Conservation (phyloP, 2,888 invertebrate species). For the Gibbula magus region DNA sequence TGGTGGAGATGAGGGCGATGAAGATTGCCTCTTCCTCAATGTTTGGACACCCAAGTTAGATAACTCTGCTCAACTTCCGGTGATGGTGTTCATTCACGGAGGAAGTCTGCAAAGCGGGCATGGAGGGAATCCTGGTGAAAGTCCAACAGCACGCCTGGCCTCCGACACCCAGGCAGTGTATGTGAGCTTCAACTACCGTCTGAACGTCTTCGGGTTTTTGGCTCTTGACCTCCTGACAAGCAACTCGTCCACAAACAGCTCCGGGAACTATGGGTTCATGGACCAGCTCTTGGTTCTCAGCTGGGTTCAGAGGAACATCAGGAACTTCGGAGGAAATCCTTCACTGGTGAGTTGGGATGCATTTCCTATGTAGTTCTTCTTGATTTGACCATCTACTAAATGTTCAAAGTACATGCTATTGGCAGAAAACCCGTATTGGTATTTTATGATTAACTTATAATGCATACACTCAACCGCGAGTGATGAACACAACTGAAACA, state of each 20-base stretch:
- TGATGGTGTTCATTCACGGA: slow-evolving; percentile 72
- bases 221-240: slow-evolving; percentile 77
- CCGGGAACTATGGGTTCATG: slow-evolving; percentile 65
- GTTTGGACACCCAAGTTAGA: slow-evolving; percentile 67
- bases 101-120: slow-evolving; percentile 56
- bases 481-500: no score
- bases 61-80: slow-evolving; percentile 50
- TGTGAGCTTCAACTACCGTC: slow-evolving; percentile 90
- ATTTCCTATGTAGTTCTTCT: no score
- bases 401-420: no score
- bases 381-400: no score
- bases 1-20: slow-evolving; percentile 41
- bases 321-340: slow-evolving; percentile 60
- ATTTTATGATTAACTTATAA: no score
- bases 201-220: slow-evolving; percentile 85
- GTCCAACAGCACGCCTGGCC: slow-evolving; percentile 85
- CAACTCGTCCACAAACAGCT: slow-evolving; percentile 40
- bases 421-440: no score
- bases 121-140: slow-evolving; percentile 53
- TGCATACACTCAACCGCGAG: no score
- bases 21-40: slow-evolving; percentile 62
- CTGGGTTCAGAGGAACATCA: slow-evolving; percentile 60
- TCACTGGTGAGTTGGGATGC: slow-evolving; percentile 33
- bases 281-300: slow-evolving; percentile 56
- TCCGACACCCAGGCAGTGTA: slow-evolving; percentile 87